phyloP scores from a whole-genome alignment of 2,888 invertebrate genomes.

The Phymatocera aterrima region DNA sequence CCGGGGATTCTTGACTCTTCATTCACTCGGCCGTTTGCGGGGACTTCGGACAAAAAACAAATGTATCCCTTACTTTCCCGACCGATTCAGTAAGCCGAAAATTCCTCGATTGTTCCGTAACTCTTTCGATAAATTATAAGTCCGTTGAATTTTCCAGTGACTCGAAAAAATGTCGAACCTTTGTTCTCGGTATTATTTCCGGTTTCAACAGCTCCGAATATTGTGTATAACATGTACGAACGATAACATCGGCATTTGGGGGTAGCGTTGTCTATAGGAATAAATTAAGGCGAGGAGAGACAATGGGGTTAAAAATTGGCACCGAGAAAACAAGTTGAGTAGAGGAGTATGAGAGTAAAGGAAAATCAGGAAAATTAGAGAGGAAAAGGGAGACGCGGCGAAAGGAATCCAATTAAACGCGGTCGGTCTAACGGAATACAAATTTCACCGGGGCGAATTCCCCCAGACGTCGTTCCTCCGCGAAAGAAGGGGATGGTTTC shows the following conservation, averaged over 20 bases:
- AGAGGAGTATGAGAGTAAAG: constrained; percentile 7
- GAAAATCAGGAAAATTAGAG: constrained; percentile 42
- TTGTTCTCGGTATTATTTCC: not conserved
- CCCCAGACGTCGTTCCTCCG: constrained; percentile 14
- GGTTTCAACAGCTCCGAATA: not conserved
- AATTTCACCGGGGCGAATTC: constrained; percentile 28
- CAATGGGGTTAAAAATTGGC: constrained; percentile 24
- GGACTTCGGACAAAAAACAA: too few species aligned
- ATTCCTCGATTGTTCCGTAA: not conserved
- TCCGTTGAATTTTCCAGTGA: not conserved
- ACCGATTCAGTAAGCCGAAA: not conserved
- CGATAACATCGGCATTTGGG: not conserved
- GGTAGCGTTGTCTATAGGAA: not conserved
- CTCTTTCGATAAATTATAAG: not conserved
- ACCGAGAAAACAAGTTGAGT: constrained; percentile 24
- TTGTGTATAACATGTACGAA: not conserved
- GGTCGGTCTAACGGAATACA: constrained; percentile 36
- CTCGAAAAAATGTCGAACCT: not conserved
- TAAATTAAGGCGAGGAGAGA: not conserved
- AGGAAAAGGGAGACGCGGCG: constrained; percentile 23
- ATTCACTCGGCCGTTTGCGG: too few species aligned
- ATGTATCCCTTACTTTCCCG: too few species aligned
- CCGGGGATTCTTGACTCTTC: too few species aligned
- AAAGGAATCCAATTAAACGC: constrained; percentile 41
- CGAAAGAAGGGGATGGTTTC: not conserved